A percentile compares a stretch with the other conserved stretches of the same genome.
Conservation (phyloP, 2,113 vertebrate genomes). For the Glaucidium brasilianum region DNA sequence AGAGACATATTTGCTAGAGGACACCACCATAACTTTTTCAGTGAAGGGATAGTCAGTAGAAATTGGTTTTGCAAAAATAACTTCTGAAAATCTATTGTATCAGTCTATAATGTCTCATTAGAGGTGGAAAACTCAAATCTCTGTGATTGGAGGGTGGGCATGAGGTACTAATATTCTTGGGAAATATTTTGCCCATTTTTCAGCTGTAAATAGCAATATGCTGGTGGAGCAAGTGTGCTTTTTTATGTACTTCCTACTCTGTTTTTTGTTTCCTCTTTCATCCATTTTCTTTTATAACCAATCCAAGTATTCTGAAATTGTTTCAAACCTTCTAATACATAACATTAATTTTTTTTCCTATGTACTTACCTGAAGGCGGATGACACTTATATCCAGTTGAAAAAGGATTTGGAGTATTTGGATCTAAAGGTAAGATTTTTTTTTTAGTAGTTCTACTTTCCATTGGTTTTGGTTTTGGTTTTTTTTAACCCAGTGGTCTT, state of each 20-base stretch:
- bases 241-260: neutral
- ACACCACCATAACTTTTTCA: neutral
- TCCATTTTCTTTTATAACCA: neutral
- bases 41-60: neutral
- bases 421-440: conserved; percentile 91
- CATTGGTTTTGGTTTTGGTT: neutral
- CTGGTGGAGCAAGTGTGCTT: conserved; percentile 19
- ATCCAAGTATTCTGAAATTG: neutral
- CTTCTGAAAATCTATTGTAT: neutral
- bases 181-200: conserved; percentile 17
- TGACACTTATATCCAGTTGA: conserved; percentile 96
- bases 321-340: neutral
- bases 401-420: conserved; percentile 98
- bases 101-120: neutral
- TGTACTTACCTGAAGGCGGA: conserved; percentile 86
- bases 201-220: neutral
- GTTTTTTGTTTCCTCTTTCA: neutral
- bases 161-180: neutral
- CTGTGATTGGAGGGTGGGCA: neutral
- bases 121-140: neutral
- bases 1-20: neutral
- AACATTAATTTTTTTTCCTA: conserved; percentile 57
- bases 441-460: neutral
- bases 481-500: neutral
- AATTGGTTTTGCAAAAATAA: neutral